phyloP scores from a whole-genome alignment of 92 coral and sea anemone species.

The Parazoanthus swiftii region DNA sequence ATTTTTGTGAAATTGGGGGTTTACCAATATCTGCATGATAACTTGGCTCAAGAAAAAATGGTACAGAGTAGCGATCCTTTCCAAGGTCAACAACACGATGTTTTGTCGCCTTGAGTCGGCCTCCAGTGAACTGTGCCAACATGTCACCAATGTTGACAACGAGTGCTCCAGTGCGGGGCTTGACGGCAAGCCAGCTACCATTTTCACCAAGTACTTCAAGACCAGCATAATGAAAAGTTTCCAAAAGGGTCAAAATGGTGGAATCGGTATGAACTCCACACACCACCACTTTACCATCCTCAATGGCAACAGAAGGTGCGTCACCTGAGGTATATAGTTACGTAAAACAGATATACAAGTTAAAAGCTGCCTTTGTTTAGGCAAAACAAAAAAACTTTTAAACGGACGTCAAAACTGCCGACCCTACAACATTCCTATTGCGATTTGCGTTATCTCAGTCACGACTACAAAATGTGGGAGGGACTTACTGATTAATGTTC shows the following conservation, averaged over 20 bases:
- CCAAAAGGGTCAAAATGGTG: constrained; percentile 48
- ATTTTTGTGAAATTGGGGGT: constrained; percentile 31
- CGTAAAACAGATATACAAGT: no score
- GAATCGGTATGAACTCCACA: constrained; percentile 58
- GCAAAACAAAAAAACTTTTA: no score
- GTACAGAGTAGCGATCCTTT: constrained; percentile 48
- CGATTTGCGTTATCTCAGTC: no score
- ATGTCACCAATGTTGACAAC: constrained; percentile 60
- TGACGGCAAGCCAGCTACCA: constrained; percentile 50
- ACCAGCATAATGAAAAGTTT: constrained; percentile 54
- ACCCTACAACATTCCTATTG: no score
- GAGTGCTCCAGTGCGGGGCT: constrained; percentile 45
- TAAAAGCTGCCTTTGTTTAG: no score
- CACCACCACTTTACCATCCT: constrained; percentile 44
- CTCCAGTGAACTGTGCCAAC: constrained; percentile 46
- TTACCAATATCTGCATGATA: constrained; percentile 53
- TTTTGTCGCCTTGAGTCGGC: constrained; percentile 44
- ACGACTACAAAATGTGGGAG: no score
- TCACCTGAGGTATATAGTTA: not conserved
- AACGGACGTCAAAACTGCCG: no score
- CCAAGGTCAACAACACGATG: constrained; percentile 62
- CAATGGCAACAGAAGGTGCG: constrained; percentile 37
- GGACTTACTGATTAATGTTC: no score
- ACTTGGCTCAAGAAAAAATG: constrained; percentile 60
- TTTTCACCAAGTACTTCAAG: constrained; percentile 47